Conservation (phyloP, 2,888 invertebrate species). For the Junonia oenone region DNA sequence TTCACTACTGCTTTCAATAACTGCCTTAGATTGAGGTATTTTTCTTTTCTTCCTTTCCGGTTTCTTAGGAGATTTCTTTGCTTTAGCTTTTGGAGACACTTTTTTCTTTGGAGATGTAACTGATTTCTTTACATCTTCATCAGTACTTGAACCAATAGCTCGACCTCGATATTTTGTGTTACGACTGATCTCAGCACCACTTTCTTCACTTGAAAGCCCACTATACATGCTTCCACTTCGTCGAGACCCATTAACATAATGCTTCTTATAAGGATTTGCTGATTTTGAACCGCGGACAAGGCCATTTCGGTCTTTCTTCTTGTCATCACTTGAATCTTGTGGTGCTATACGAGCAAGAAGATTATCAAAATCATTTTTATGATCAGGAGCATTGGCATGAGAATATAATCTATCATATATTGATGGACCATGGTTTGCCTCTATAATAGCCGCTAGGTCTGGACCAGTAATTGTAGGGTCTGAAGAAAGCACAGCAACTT, state of each 20-base stretch:
- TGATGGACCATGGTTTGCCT: constrained; percentile 94
- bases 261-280: constrained; percentile 85
- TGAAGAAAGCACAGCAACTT: constrained; percentile 84
- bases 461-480: constrained; percentile 72
- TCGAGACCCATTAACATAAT: constrained; percentile 87
- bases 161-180: constrained; percentile 53
- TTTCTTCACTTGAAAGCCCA: constrained; percentile 77
- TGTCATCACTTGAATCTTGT: constrained; percentile 79
- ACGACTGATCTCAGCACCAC: constrained; percentile 58
- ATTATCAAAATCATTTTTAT: constrained; percentile 83
- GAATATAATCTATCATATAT: constrained; percentile 94
- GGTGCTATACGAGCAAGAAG: constrained; percentile 85
- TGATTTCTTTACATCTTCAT: constrained; percentile 76
- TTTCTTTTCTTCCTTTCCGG: constrained; percentile 75
- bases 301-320: constrained; percentile 85
- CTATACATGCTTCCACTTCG: constrained; percentile 83
- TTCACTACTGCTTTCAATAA: constrained; percentile 81
- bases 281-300: constrained; percentile 73
- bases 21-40: constrained; percentile 63
- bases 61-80: constrained; percentile 62
- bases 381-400: constrained; percentile 82
- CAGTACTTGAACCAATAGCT: constrained; percentile 77
- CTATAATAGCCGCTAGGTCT: constrained; percentile 86
- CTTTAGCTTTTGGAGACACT: constrained; percentile 63
- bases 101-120: constrained; percentile 67